Evolutionary conservation across 1,140 invertebrate genomes (phyloP), one percentile per base, ranked within the genome.

Genomic region (Euura lappo): DNA sequence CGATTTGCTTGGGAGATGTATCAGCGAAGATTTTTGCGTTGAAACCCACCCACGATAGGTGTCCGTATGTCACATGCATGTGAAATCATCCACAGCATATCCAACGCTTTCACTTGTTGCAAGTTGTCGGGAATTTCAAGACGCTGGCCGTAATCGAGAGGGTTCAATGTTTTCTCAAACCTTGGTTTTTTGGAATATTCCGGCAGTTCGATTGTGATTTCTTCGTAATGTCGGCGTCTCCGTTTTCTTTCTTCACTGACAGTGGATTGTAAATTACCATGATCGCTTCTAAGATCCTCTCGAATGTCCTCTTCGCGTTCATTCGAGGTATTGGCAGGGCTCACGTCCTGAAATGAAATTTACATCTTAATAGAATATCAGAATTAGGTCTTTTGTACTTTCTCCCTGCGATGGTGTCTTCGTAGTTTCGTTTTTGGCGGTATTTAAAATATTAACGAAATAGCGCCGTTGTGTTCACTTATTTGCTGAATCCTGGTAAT

Each of bases 31-130:
- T 51, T 51, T 6, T 51, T 51, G 47, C 5, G 11, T 51, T 51
- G 47, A 51, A 51, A n/a, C 44, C 75, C 75, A 8, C 75, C 51
- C 78, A 74, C 77, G 76, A 78, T 78, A 45, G 78, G 74, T 4
- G 72, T 74, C 11, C 5, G 47, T 51, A 51, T 51, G 47, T 51
- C 47, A 51, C 47, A 51, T 51, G 71, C 71, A 72, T 74, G 73
- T 45, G 64, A 67, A 44, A 74, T 65, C 72, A 74, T 74, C 51
- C 69, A 71, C 6, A 71, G 71, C 7, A 5, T 71, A 71, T 74
- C 73, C 42, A 74, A 71, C 43, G 60, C n/a, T 6, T 13, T 71
- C 13, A 71, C 65, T 44, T 70, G 51, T 75, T 70, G 68, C 28
- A 71, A 72, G 70, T 75, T 73, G 13, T n/a, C 51, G 11, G 65